phyloP scores from a whole-genome alignment of 2,888 invertebrate species.

The Asteroscopus sphinx region DNA sequence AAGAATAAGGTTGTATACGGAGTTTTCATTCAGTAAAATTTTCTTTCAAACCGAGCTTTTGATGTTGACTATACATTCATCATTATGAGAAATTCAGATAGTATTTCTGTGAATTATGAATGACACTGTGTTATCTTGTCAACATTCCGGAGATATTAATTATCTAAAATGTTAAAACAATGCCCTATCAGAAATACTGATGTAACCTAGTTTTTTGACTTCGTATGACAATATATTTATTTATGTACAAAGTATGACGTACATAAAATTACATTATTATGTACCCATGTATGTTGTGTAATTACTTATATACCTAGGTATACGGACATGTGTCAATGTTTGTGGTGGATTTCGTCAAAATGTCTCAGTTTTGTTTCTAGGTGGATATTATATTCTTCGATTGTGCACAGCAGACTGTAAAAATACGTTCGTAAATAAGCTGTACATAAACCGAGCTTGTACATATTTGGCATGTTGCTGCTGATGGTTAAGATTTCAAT shows the following conservation, averaged over 20 bases:
- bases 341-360: background rate
- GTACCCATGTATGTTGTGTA: background rate
- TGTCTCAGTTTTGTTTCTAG: background rate
- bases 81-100: no score
- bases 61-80: no score
- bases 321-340: background rate
- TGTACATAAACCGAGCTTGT: constrained; percentile 22
- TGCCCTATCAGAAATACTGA: no score
- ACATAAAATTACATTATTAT: no score
- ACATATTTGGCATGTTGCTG: background rate
- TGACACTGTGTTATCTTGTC: background rate
- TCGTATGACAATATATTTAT: no score
- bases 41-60: no score
- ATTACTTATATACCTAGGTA: no score
- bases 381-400: background rate
- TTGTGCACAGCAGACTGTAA: background rate
- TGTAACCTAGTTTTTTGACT: no score
- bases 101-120: constrained; percentile 3
- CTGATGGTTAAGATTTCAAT: background rate
- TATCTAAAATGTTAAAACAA: no score
- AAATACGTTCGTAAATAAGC: background rate
- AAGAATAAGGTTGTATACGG: no score
- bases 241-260: background rate
- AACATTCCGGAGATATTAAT: background rate
- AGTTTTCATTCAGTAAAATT: no score